Evolutionary conservation across 2,888 invertebrate species (phyloP), one percentile per base, ranked within the genome.

Genomic region (Polyommatus iphigenia): DNA sequence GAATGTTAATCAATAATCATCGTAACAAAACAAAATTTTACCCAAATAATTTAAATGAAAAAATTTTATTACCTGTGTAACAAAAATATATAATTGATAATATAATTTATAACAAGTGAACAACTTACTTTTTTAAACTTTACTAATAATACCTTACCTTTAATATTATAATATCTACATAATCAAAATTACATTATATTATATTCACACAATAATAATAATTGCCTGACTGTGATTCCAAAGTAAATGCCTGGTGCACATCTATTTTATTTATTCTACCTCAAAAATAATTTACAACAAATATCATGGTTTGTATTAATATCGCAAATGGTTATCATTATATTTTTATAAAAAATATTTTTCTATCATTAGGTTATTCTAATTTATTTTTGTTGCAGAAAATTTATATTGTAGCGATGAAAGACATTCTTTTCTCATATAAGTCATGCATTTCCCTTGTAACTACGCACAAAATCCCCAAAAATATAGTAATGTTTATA

Each of bases 401-500:
- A 54, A 18, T 18, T 50, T 1, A 10, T 18, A 57, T n/a, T 59
- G 20, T 10, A 59, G 59, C 59, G 59, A 24, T 67, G 5, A 24
- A 29, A 24, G 24, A 24, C 4, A 24, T 24, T 4, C 13, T 67
- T 29, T 29, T 15, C 29, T 18, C 29, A 32, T 29, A 5, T 15
- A 29, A 5, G 67, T 32, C 29, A 15, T 67, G 29, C 29, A 67
- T 67, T 67, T 32, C 29, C 29, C 2, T 67, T n/a, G n/a, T 62
- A 15, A 54, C 75, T 54, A 24, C 75, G 54, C 54, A 75, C 75
- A 75, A 75, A 15, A 29, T 46, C 20, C 41, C 6, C 18, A 75
- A 50, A 75, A 54, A 50, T 73, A 73, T 50, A 73, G 24, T 46
- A 20, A 73, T 50, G 41, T 41, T 41, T 75, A 41, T 75, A 50